Evolutionary conservation across 2,113 vertebrate species (phyloP).

Genomic region (Sebastes schlegelii): DNA sequence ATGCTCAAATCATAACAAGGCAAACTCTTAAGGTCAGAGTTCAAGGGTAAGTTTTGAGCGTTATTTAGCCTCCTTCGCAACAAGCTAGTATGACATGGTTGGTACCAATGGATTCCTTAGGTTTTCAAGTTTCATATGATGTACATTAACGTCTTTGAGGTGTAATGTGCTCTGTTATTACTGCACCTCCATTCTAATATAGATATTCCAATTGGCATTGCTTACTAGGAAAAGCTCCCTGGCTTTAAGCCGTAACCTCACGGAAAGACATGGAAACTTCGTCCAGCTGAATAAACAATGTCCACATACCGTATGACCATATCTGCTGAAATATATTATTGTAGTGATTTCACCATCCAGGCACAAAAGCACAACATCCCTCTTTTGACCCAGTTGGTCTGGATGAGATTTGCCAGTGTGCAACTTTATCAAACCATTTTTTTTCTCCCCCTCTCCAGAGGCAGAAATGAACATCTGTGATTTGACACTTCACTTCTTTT

Average conservation of each 20-base stretch:
- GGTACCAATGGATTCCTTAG: too few relatives aligned
- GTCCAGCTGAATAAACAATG: constrained; percentile 41
- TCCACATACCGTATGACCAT: rapidly evolving
- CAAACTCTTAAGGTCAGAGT: too few relatives aligned
- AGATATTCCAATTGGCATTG: neutral
- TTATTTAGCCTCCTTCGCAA: too few relatives aligned
- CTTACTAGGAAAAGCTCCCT: neutral
- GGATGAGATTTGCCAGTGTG: neutral
- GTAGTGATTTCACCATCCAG: neutral
- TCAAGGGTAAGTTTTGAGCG: too few relatives aligned
- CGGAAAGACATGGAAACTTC: constrained; percentile 18
- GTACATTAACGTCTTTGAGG: too few relatives aligned
- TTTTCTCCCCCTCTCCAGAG: neutral
- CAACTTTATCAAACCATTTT: neutral
- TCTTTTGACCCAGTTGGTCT: neutral
- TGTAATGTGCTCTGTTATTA: too few relatives aligned
- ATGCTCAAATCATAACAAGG: too few relatives aligned
- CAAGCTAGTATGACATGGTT: too few relatives aligned
- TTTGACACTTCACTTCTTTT: neutral
- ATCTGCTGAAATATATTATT: constrained; percentile 13
- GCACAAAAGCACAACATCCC: neutral
- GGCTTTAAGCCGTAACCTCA: constrained; percentile 7
- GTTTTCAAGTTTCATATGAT: neutral
- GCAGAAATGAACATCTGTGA: neutral
- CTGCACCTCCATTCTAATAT: neutral